Conservation (phyloP, 2,888 invertebrate species). For the Pharmacophagus antenor region DNA sequence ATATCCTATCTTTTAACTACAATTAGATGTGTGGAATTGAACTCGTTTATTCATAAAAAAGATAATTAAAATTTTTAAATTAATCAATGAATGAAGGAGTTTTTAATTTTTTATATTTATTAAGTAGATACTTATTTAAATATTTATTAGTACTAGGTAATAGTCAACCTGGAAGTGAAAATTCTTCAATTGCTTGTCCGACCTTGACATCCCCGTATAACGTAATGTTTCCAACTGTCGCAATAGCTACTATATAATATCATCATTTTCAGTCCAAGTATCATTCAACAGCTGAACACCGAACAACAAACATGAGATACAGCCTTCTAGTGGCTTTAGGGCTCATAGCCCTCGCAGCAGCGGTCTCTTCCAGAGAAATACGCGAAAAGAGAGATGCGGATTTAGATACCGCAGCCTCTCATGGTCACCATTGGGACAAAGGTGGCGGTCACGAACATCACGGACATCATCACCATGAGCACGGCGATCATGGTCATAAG, state of each 20-base stretch:
- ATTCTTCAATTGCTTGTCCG: constrained; percentile 45
- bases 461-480: constrained; percentile 81
- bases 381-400: constrained; percentile 73
- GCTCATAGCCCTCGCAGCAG: constrained; percentile 73
- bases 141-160: constrained; percentile 17
- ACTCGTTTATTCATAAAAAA: too few species aligned
- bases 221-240: constrained; percentile 56
- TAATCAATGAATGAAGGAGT: constrained; percentile 16
- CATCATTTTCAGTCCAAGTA: constrained; percentile 52
- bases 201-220: constrained; percentile 61
- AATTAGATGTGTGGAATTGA: too few species aligned
- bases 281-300: constrained; percentile 62
- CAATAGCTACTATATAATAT: constrained; percentile 66
- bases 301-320: constrained; percentile 58
- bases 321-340: constrained; percentile 59
- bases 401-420: constrained; percentile 75
- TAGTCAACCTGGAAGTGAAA: constrained; percentile 40
- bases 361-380: constrained; percentile 72
- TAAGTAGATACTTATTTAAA: constrained; percentile 30
- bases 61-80: too few species aligned
- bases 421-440: constrained; percentile 57
- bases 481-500: constrained; percentile 84
- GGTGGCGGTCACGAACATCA: constrained; percentile 84
- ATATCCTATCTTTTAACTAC: too few species aligned
- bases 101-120: constrained; percentile 34